Conservation (phyloP, 2,113 vertebrate species). For the Haplotaxodon microlepis region DNA sequence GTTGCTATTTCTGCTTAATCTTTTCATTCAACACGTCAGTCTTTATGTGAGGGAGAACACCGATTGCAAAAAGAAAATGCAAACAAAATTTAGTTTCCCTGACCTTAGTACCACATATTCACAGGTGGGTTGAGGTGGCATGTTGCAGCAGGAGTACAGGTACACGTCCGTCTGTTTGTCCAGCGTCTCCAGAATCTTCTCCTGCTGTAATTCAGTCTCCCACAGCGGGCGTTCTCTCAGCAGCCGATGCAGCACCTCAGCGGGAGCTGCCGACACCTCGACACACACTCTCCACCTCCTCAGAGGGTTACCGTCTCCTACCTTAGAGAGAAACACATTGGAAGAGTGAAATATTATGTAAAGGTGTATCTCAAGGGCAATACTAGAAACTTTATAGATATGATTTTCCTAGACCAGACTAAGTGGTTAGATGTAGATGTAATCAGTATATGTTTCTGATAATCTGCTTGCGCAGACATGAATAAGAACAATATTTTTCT, state of each 20-base stretch:
- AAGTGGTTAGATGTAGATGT: not conserved
- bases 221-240: constrained; percentile 90
- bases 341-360: not conserved
- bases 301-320: constrained; percentile 88
- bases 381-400: not conserved
- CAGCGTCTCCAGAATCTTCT: constrained; percentile 86
- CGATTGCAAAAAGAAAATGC: not conserved
- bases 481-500: not conserved
- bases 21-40: not conserved
- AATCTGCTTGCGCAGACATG: not conserved
- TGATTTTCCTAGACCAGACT: not conserved
- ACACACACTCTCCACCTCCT: constrained; percentile 84
- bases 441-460: not conserved
- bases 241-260: constrained; percentile 84
- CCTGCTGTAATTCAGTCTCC: constrained; percentile 85
- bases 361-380: not conserved
- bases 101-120: constrained; percentile 95
- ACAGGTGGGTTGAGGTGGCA: constrained; percentile 86
- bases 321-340: constrained; percentile 60
- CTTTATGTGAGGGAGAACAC: not conserved
- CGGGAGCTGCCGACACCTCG: constrained; percentile 86
- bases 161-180: constrained; percentile 91
- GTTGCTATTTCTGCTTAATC: not conserved
- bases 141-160: constrained; percentile 85
- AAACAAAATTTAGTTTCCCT: not conserved